A percentile compares a stretch with the other conserved stretches of the same genome.
Conservation (phyloP, 2,113 vertebrate genomes). For the Ammodramus savannarum region DNA sequence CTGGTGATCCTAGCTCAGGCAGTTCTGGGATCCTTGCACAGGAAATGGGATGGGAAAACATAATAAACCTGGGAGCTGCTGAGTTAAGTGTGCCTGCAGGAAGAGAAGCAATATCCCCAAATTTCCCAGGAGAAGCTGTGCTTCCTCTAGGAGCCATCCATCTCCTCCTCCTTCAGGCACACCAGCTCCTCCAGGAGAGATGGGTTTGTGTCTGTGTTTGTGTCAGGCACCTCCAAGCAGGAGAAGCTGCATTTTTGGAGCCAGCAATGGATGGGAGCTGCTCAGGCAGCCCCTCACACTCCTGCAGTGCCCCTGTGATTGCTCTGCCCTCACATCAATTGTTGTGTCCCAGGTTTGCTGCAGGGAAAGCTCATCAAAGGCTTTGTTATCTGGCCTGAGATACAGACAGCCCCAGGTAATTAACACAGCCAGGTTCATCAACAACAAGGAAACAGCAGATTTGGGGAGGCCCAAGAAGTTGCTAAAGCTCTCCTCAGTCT, state of each 20-base stretch:
- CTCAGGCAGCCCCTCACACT: neutral
- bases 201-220: neutral
- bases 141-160: neutral
- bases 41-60: neutral
- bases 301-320: neutral
- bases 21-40: neutral
- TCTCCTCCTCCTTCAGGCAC: neutral
- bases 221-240: neutral
- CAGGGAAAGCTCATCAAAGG: neutral
- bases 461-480: neutral
- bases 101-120: neutral
- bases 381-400: neutral
- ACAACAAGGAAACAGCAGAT: neutral
- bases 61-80: neutral
- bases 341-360: neutral
- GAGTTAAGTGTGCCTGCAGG: neutral
- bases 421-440: neutral
- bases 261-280: accelerated
- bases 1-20: neutral
- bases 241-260: neutral
- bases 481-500: neutral
- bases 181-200: neutral
- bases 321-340: neutral
- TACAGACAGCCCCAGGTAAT: neutral
- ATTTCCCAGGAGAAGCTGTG: neutral